Percentiles rank a stretch among this genome's conserved stretches.
These are phyloP conservation scores for Galeruca laticollis DNA, from an alignment of 2,888 invertebrate species.

Conservation along the genomic window DNA sequence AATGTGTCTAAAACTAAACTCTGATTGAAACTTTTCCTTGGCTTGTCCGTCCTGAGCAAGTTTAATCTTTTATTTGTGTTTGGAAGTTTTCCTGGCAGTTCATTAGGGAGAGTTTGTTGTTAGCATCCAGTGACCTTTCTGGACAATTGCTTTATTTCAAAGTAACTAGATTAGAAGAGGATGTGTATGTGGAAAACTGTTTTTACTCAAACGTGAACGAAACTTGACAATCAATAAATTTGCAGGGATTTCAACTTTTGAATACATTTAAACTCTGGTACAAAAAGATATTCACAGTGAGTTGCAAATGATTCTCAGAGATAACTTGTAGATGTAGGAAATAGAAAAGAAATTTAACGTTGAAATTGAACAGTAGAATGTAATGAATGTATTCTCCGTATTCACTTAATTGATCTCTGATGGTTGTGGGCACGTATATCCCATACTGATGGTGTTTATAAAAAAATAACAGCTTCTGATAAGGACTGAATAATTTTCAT, in stretches of 20 bases:
- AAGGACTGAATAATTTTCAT: too few relatives aligned
- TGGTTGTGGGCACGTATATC: too few relatives aligned
- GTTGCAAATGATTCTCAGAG: too few relatives aligned
- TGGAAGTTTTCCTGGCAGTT: conserved; percentile 31
- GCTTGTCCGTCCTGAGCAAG: conserved; percentile 12
- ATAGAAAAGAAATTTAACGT: too few relatives aligned
- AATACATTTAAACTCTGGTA: background rate
- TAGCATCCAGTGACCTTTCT: conserved; percentile 26
- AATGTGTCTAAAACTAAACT: conserved; percentile 15
- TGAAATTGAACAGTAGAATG: too few relatives aligned
- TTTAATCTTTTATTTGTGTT: conserved; percentile 37
- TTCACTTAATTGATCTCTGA: too few relatives aligned
- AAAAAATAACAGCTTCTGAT: too few relatives aligned
- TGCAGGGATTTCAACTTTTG: background rate
- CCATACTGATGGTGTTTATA: too few relatives aligned
- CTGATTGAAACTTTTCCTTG: conserved; percentile 9
- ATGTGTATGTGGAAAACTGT: conserved; percentile 12
- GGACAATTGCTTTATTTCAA: conserved; percentile 33
- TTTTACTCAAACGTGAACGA: conserved; percentile 1
- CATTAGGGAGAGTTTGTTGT: conserved; percentile 36
- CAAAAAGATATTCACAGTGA: too few relatives aligned
- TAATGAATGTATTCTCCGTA: too few relatives aligned
- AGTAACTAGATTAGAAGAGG: conserved; percentile 17
- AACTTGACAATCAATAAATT: conserved; percentile 7
- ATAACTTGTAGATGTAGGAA: too few relatives aligned